These are phyloP conservation scores for Yponomeuta sedellus DNA, from an alignment of 2,888 invertebrate species.

Conservation along the genomic window DNA sequence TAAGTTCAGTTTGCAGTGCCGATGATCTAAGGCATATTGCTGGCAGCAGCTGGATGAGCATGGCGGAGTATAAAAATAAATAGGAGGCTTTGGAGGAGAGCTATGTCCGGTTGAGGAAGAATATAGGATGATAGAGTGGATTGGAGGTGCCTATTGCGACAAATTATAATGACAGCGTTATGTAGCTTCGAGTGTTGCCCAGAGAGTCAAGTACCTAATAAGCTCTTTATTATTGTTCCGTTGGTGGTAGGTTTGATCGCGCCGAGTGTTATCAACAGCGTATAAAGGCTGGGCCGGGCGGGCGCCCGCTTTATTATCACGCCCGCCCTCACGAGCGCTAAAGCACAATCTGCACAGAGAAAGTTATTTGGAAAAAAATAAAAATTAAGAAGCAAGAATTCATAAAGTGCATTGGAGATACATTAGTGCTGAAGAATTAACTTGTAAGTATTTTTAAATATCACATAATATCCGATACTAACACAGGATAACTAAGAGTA, in stretches of 20 bases:
- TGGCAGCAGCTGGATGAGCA: too few relatives aligned
- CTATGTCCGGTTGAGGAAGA: too few relatives aligned
- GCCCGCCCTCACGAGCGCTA: conserved; percentile 39
- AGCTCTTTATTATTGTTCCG: background rate
- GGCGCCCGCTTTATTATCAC: conserved; percentile 44
- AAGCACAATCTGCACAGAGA: background rate
- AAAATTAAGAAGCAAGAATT: background rate
- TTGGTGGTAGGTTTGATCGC: background rate
- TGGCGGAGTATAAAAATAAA: too few relatives aligned
- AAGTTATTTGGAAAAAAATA: background rate
- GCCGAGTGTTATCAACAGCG: background rate
- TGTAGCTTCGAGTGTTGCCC: background rate
- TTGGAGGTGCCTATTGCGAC: background rate
- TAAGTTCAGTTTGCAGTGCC: too few relatives aligned
- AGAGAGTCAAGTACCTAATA: background rate
- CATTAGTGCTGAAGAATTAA: background rate
- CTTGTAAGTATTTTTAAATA: background rate
- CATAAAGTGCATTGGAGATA: background rate
- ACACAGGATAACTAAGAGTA: too few relatives aligned
- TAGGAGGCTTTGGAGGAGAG: too few relatives aligned
- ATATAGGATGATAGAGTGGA: too few relatives aligned
- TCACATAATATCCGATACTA: background rate
- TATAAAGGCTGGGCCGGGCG: conserved; percentile 55
- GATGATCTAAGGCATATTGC: too few relatives aligned
- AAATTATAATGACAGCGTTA: background rate